Conservation (phyloP, 2,113 vertebrate species). For the Chrysemys picta region DNA sequence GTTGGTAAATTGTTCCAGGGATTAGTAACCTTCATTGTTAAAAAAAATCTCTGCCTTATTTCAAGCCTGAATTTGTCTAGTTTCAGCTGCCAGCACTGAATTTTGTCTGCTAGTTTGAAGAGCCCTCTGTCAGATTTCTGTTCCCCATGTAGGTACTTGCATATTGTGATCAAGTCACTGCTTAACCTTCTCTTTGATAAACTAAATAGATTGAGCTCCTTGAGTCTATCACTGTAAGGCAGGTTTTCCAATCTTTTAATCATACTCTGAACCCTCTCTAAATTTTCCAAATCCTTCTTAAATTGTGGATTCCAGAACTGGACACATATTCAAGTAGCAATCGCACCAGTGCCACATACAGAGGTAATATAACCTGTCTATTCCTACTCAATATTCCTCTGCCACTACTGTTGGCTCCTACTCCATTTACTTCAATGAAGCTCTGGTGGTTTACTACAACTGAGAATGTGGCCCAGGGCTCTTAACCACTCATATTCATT, state of each 20-base stretch:
- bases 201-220: background rate
- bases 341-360: background rate
- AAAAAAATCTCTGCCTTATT: background rate
- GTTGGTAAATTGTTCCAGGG: slow-evolving; percentile 6
- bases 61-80: background rate
- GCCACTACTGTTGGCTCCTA: background rate
- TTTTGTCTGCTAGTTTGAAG: background rate
- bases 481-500: background rate
- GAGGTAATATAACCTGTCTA: background rate
- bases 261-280: background rate
- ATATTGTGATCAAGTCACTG: background rate
- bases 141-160: background rate
- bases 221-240: background rate
- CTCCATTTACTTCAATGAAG: background rate
- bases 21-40: slow-evolving; percentile 16
- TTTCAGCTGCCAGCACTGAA: background rate
- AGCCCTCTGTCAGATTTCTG: background rate
- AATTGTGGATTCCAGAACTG: background rate
- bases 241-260: background rate
- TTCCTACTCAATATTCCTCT: background rate
- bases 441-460: background rate
- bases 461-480: background rate
- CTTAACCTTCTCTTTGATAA: background rate
- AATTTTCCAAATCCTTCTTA: background rate
- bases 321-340: background rate